Percentiles rank a stretch among this genome's conserved stretches.
Conservation (phyloP, 2,888 invertebrate species). For the Plagodis dolabraria region DNA sequence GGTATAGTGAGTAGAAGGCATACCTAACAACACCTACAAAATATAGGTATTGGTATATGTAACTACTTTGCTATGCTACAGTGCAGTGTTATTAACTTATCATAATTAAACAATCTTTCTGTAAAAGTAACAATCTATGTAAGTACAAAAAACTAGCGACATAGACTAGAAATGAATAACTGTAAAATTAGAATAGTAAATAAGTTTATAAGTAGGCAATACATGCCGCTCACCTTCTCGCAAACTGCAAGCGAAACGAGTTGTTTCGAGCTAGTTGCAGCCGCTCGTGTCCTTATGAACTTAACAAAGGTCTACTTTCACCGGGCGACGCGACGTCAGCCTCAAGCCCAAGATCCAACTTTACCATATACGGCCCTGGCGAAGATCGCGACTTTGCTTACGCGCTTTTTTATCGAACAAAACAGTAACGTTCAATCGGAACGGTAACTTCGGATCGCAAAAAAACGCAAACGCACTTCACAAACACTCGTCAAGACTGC, state of each 20-base stretch:
- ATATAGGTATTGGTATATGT: too few relatives aligned
- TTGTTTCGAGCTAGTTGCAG: conserved; percentile 73
- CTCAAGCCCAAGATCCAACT: conserved; percentile 68
- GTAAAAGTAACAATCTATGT: too few relatives aligned
- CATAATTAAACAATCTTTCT: too few relatives aligned
- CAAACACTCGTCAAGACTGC: conserved; percentile 59
- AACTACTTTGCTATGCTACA: too few relatives aligned
- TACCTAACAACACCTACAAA: too few relatives aligned
- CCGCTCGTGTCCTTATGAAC: conserved; percentile 80
- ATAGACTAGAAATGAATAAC: conserved; percentile 47
- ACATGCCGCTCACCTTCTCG: conserved; percentile 76
- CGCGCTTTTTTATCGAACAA: conserved; percentile 75
- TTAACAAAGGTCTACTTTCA: conserved; percentile 83
- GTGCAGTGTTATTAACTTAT: too few relatives aligned
- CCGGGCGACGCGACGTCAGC: conserved; percentile 53
- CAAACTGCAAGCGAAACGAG: conserved; percentile 75
- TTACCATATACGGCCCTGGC: conserved; percentile 76
- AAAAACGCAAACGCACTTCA: conserved; percentile 70
- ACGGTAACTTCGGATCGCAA: conserved; percentile 72
- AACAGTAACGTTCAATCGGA: conserved; percentile 81
- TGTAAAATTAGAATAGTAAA: conserved; percentile 60
- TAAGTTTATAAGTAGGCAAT: conserved; percentile 66
- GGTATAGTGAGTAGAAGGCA: too few relatives aligned
- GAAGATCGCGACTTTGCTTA: conserved; percentile 71
- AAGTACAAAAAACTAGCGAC: neutral